Evolutionary conservation across 2,113 vertebrate genomes (phyloP).

Genomic region (Symphodus melops): DNA sequence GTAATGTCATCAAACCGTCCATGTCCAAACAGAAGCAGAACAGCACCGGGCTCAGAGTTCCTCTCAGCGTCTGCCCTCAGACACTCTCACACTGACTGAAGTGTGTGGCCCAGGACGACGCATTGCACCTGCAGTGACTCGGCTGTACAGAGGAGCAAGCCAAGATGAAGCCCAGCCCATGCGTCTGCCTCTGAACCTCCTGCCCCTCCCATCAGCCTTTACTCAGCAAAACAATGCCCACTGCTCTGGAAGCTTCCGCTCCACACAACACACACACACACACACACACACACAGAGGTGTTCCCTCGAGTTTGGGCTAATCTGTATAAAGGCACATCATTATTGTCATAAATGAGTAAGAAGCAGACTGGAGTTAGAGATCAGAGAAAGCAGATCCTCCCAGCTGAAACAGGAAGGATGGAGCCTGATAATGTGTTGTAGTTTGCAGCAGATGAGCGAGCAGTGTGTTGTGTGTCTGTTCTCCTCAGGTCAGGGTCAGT

Average conservation of each 20-base stretch:
- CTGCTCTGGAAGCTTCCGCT: constrained; percentile 19
- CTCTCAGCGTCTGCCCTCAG: constrained; percentile 4
- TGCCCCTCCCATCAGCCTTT: constrained; percentile 39
- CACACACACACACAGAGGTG: constrained; percentile 65
- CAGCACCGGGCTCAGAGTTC: too few species aligned
- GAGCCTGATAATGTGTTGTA: too few species aligned
- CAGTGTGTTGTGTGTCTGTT: not conserved
- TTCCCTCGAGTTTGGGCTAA: constrained; percentile 90
- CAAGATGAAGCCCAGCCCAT: constrained; percentile 76
- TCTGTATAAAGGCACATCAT: constrained; percentile 43
- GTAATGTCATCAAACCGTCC: not conserved
- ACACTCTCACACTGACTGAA: too few species aligned
- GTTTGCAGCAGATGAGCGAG: constrained; percentile 3
- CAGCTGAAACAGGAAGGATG: too few species aligned
- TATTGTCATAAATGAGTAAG: constrained; percentile 28
- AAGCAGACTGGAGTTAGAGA: constrained; percentile 1
- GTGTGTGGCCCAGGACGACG: too few species aligned
- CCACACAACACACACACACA: constrained; percentile 31
- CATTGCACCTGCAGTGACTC: constrained; percentile 81
- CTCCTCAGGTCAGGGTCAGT: constrained; percentile 49
- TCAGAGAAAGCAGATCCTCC: not conserved
- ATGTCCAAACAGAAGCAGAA: constrained; percentile 8
- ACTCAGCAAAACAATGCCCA: constrained; percentile 65
- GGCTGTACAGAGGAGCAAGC: constrained; percentile 54
- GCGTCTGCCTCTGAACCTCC: constrained; percentile 40